A percentile compares a stretch with the other conserved stretches of the same genome.
These are phyloP conservation scores for Drosophila mimetica DNA, from an alignment of 2,888 invertebrate species.

Conservation along the genomic window DNA sequence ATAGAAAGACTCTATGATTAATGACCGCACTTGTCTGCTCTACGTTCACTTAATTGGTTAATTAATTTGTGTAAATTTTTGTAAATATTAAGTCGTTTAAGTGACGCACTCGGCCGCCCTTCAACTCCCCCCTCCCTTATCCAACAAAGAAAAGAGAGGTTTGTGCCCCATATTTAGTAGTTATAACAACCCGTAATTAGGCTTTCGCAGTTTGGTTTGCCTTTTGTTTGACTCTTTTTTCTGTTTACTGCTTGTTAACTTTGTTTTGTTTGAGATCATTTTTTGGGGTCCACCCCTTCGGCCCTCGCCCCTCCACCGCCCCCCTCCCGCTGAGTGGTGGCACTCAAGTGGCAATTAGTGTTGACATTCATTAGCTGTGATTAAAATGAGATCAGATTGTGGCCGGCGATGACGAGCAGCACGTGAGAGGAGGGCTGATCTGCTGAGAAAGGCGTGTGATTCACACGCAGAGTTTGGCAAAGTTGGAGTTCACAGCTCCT, in stretches of 20 bases:
- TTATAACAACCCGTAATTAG: conserved; percentile 48
- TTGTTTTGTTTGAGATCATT: conserved; percentile 44
- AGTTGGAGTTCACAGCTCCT: not conserved
- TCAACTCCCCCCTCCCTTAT: not conserved
- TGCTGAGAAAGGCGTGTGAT: conserved; percentile 13
- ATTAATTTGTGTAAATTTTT: conserved; percentile 59
- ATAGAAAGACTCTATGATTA: conserved; percentile 25
- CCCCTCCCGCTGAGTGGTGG: conserved; percentile 16
- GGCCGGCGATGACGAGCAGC: conserved; percentile 59
- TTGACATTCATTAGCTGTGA: conserved; percentile 76
- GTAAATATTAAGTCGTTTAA: conserved; percentile 54
- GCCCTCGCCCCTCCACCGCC: conserved; percentile 1
- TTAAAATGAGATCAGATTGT: conserved; percentile 75
- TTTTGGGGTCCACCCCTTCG: conserved; percentile 30
- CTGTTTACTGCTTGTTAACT: conserved; percentile 27
- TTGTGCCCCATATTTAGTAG: conserved; percentile 14
- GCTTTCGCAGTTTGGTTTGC: conserved; percentile 38
- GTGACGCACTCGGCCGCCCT: conserved; percentile 34
- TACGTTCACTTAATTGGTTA: conserved; percentile 45
- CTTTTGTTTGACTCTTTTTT: conserved; percentile 39
- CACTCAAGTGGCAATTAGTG: conserved; percentile 71
- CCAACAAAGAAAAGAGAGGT: not conserved
- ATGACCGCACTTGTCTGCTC: conserved; percentile 17
- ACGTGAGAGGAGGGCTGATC: conserved; percentile 52
- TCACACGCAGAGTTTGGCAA: conserved; percentile 19